These are phyloP conservation scores for Limnodromus scolopaceus DNA, from an alignment of 2,797 vertebrate genomes.

Conservation along the genomic window DNA sequence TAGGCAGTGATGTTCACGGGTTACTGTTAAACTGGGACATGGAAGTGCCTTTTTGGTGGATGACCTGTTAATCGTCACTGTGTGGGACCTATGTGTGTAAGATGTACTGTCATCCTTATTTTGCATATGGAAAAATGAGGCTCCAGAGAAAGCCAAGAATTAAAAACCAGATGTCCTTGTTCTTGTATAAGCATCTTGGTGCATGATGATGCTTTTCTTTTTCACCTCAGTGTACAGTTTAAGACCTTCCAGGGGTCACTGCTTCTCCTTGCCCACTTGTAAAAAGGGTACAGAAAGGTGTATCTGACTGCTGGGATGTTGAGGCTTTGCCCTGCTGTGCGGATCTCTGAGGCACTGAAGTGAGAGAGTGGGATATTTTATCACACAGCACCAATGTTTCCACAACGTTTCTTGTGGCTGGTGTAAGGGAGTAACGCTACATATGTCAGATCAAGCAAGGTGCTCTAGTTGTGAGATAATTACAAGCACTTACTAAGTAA, in stretches of 20 bases:
- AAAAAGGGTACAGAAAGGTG: background rate
- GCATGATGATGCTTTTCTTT: background rate
- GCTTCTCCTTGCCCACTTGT: background rate
- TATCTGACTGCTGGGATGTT: background rate
- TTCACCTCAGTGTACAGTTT: background rate
- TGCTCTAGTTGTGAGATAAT: background rate
- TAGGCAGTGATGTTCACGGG: background rate
- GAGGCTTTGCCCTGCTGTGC: background rate
- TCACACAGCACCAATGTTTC: background rate
- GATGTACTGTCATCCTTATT: background rate
- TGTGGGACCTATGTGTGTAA: background rate
- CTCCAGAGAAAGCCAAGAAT: background rate
- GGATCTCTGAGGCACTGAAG: background rate
- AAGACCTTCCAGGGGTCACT: background rate
- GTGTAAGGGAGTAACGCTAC: background rate
- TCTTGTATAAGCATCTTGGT: background rate
- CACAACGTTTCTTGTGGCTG: background rate
- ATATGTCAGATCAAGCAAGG: background rate
- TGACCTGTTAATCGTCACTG: fast-evolving
- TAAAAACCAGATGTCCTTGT: background rate
- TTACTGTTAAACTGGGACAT: background rate
- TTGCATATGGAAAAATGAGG: background rate
- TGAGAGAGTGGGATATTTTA: background rate
- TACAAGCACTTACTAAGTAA: background rate
- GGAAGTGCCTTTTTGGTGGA: background rate